Percentiles rank a stretch among this genome's conserved stretches.
Evolutionary conservation across 2,797 vertebrate species (phyloP).

Genomic region (Xyrichtys novacula): DNA sequence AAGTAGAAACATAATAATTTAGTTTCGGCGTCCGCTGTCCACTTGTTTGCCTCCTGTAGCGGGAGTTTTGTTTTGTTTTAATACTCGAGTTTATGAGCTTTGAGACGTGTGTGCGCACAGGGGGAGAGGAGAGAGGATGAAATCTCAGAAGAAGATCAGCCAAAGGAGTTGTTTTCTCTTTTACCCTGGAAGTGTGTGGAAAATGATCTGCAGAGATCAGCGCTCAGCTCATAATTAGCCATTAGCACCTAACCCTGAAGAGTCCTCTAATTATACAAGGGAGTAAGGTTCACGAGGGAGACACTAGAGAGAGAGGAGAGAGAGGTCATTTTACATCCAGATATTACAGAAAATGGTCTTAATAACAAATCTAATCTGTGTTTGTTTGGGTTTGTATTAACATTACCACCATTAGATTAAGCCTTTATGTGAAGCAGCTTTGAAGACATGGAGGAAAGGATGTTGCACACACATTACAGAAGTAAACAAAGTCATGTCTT

Average conservation of each 20-base stretch:
- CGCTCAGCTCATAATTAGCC: neutral
- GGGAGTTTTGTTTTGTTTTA: constrained; percentile 2
- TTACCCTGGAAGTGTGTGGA: neutral
- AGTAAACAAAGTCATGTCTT: too few species aligned
- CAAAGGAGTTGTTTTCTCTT: neutral
- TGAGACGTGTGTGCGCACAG: neutral
- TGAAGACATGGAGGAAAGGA: too few species aligned
- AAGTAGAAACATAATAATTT: constrained; percentile 10
- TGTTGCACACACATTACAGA: too few species aligned
- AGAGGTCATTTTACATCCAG: neutral
- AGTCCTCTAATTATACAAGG: neutral
- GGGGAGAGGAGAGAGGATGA: neutral
- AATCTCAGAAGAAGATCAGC: neutral
- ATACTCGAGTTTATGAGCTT: neutral
- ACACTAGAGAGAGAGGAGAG: neutral
- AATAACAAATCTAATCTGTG: too few species aligned
- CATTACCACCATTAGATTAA: neutral
- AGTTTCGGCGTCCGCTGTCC: neutral
- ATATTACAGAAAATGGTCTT: too few species aligned
- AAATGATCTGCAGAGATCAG: neutral
- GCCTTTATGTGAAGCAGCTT: too few species aligned
- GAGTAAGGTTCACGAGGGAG: neutral
- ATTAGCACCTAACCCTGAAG: neutral
- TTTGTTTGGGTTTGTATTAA: neutral
- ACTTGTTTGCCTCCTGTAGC: neutral